Conservation (phyloP, 2,888 invertebrate species). For the Nemotelus nigrinus region DNA sequence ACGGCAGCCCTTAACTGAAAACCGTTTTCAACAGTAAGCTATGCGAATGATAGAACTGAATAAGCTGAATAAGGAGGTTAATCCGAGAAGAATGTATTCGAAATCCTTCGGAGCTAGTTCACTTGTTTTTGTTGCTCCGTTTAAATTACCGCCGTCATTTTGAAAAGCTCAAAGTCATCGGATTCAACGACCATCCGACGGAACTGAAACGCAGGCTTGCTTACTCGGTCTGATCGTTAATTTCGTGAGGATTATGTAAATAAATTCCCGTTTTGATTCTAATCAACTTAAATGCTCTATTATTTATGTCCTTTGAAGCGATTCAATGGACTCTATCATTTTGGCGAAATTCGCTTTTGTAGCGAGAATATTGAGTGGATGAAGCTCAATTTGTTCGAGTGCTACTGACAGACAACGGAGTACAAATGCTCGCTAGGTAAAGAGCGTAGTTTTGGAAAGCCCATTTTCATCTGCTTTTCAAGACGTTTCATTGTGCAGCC, state of each 20-base stretch:
- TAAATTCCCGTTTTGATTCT: constrained; percentile 53
- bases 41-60: constrained; percentile 16
- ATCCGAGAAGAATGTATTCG: constrained; percentile 8
- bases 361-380: neutral
- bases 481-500: too few relatives aligned
- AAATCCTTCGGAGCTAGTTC: constrained; percentile 18
- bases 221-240: constrained; percentile 48
- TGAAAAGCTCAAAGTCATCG: constrained; percentile 29
- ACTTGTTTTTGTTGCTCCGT: constrained; percentile 17
- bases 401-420: too few relatives aligned
- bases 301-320: constrained; percentile 50
- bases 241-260: constrained; percentile 52
- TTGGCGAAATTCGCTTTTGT: constrained; percentile 39
- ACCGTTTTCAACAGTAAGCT: neutral
- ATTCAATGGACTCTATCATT: constrained; percentile 28
- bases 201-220: constrained; percentile 14
- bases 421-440: too few relatives aligned
- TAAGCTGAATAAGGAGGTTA: constrained; percentile 25
- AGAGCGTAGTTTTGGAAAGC: too few relatives aligned
- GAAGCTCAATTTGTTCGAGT: neutral
- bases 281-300: constrained; percentile 53
- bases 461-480: too few relatives aligned
- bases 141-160: constrained; percentile 25
- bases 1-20: too few relatives aligned
- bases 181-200: neutral